These are phyloP conservation scores for Chymomyza caudatula DNA, from an alignment of 2,888 invertebrate species.

Conservation along the genomic window DNA sequence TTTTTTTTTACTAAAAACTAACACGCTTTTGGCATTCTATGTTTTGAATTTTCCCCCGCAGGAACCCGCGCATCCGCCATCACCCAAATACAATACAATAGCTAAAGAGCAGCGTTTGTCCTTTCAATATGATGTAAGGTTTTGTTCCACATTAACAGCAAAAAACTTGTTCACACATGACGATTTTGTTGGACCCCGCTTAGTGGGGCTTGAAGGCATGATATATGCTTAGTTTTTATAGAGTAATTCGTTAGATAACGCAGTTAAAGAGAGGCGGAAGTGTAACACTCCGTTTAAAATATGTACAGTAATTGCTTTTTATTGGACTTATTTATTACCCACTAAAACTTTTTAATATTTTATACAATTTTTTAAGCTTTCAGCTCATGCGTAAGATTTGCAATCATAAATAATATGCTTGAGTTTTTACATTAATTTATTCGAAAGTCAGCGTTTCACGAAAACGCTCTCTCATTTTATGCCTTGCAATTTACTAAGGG, in stretches of 20 bases:
- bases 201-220: not conserved
- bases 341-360: not conserved
- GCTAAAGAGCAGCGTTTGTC: constrained; percentile 76
- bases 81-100: constrained; percentile 75
- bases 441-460: too few species aligned
- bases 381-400: not conserved
- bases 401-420: too few species aligned
- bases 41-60: constrained; percentile 32
- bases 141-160: not conserved
- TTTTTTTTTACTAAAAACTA: not conserved
- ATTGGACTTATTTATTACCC: not conserved
- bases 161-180: constrained; percentile 8
- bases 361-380: not conserved
- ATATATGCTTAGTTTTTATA: constrained; percentile 5
- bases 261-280: not conserved
- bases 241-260: constrained; percentile 3
- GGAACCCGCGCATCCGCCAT: constrained; percentile 75
- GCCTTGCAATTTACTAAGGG: too few species aligned
- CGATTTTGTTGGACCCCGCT: constrained; percentile 12
- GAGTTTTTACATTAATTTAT: too few species aligned
- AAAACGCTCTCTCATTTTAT: too few species aligned
- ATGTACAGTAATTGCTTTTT: not conserved
- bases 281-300: not conserved
- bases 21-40: constrained; percentile 16
- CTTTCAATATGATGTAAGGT: constrained; percentile 78